phyloP scores from a whole-genome alignment of 2,113 vertebrate genomes.

The Ovis canadensis region DNA sequence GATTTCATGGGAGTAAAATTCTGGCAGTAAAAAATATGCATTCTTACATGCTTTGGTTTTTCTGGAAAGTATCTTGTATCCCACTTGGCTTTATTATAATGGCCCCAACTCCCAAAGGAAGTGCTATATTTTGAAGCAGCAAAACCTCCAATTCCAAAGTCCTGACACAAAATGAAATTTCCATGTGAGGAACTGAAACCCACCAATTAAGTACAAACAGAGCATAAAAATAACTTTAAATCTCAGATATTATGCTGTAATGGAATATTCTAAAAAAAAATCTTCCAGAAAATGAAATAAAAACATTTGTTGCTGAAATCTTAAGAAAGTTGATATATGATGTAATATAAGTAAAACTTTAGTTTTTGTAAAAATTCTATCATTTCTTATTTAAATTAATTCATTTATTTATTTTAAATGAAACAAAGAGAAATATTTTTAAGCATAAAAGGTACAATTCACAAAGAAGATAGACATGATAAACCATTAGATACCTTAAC shows the following conservation, averaged over 20 bases:
- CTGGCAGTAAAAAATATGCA: neutral
- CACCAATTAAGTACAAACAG: constrained; percentile 47
- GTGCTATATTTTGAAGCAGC: constrained; percentile 57
- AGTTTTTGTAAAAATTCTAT: neutral
- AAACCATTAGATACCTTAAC: neutral
- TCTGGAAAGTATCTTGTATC: constrained; percentile 44
- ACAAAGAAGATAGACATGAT: neutral
- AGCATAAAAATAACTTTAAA: constrained; percentile 45
- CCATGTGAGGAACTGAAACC: constrained; percentile 59
- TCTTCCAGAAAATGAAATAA: neutral
- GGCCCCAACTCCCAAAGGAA: constrained; percentile 52
- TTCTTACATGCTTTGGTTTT: neutral
- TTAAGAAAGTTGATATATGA: neutral
- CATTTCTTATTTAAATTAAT: neutral
- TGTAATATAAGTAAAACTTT: neutral
- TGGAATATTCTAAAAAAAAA: constrained; percentile 10
- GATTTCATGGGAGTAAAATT: constrained; percentile 35
- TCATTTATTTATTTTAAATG: neutral
- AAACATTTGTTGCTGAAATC: neutral
- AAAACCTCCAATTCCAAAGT: constrained; percentile 52
- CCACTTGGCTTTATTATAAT: constrained; percentile 38
- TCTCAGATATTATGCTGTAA: constrained; percentile 15
- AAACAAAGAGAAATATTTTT: neutral
- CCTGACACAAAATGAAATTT: constrained; percentile 42
- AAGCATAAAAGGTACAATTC: neutral